A percentile compares a stretch with the other conserved stretches of the same genome.
These are phyloP conservation scores for Schlechtendalia chinensis DNA, from an alignment of 1,140 invertebrate genomes.

Conservation along the genomic window DNA sequence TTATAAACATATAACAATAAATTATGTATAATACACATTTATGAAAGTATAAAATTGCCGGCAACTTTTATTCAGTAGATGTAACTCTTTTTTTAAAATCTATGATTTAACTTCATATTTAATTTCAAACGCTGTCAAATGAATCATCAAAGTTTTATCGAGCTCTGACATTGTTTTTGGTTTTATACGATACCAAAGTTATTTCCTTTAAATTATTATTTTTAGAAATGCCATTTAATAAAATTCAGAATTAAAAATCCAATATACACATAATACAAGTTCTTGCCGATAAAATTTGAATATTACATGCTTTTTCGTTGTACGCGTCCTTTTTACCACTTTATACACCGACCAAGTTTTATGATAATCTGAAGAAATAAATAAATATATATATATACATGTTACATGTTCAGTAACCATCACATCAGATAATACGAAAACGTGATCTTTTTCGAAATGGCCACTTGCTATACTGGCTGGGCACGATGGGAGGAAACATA, in stretches of 20 bases:
- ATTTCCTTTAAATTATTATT: neutral
- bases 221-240: neutral
- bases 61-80: too few relatives aligned
- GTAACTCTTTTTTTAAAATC: too few relatives aligned
- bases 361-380: neutral
- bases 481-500: neutral
- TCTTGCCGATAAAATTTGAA: neutral
- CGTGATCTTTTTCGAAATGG: constrained; percentile 22
- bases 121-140: too few relatives aligned
- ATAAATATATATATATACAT: neutral
- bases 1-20: too few relatives aligned
- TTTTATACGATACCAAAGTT: neutral
- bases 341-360: neutral
- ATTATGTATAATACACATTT: too few relatives aligned
- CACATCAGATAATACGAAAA: neutral
- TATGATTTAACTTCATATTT: too few relatives aligned
- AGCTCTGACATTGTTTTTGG: too few relatives aligned
- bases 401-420: neutral
- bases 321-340: neutral
- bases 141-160: too few relatives aligned
- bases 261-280: too few relatives aligned
- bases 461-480: neutral
- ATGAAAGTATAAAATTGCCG: too few relatives aligned
- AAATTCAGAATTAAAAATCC: neutral
- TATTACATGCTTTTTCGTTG: neutral